Evolutionary conservation across 2,113 vertebrate genomes (phyloP).

Genomic region (Thunnus thynnus): DNA sequence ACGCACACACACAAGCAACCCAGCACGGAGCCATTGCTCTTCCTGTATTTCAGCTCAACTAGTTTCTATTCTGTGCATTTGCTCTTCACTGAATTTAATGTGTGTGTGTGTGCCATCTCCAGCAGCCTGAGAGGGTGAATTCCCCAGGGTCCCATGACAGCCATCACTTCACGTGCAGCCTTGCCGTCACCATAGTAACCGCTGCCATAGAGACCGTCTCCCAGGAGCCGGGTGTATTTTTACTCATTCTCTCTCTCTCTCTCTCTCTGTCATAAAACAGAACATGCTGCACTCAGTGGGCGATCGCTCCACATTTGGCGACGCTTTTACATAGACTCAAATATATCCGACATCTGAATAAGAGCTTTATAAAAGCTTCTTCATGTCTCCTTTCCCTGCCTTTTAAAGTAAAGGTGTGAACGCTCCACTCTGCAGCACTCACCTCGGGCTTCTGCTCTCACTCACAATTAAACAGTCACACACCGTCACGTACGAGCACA

Average conservation of each 20-base stretch:
- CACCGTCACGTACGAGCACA: not conserved
- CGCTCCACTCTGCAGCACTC: slow-evolving; percentile 37
- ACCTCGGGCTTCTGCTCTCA: slow-evolving; percentile 17
- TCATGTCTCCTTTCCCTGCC: not conserved
- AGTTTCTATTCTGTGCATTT: slow-evolving; percentile 3
- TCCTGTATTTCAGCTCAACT: slow-evolving; percentile 15
- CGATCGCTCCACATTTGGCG: slow-evolving; percentile 75
- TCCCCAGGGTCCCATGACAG: slow-evolving; percentile 60
- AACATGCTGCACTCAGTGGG: slow-evolving; percentile 78
- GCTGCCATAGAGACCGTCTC: slow-evolving; percentile 81
- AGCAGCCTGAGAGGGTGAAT: slow-evolving; percentile 63
- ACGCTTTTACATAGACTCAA: slow-evolving; percentile 54
- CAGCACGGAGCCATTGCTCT: not conserved
- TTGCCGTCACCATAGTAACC: slow-evolving; percentile 74
- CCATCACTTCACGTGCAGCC: slow-evolving; percentile 75
- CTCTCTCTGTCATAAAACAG: slow-evolving; percentile 73
- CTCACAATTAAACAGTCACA: slow-evolving; percentile 44
- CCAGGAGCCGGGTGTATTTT: slow-evolving; percentile 80
- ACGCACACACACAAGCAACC: slow-evolving; percentile 16
- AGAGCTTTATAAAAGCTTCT: slow-evolving; percentile 14
- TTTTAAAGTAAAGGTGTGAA: slow-evolving; percentile 12
- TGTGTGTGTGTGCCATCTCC: slow-evolving; percentile 24
- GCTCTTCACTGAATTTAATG: slow-evolving; percentile 35
- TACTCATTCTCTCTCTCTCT: slow-evolving; percentile 54
- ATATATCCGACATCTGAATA: slow-evolving; percentile 55